Conservation (phyloP, 2,797 vertebrate species). For the Pogonophryne albipinna region DNA sequence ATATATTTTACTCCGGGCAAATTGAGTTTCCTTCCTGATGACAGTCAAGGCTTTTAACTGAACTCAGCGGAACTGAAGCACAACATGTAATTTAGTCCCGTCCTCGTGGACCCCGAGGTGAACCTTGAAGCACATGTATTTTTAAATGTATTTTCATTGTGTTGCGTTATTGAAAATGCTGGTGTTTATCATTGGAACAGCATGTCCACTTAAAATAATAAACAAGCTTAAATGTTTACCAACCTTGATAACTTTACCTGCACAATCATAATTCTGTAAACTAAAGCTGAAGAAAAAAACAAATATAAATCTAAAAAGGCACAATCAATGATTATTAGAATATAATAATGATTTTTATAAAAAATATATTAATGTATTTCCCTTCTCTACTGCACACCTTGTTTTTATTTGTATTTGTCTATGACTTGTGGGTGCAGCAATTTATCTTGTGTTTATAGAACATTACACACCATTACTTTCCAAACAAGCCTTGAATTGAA, state of each 20-base stretch:
- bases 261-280: not conserved
- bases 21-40: conserved; percentile 38
- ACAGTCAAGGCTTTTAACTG: conserved; percentile 33
- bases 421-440: not conserved
- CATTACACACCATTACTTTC: conserved; percentile 1
- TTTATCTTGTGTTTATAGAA: no score
- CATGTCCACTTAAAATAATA: not conserved
- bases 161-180: not conserved
- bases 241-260: not conserved
- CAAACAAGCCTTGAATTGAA: not conserved
- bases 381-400: not conserved
- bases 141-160: conserved; percentile 10
- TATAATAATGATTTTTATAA: not conserved
- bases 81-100: conserved; percentile 40
- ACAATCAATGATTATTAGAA: not conserved
- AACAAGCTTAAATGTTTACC: conserved; percentile 4
- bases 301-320: no score
- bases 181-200: not conserved
- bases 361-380: not conserved
- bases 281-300: not conserved
- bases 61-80: conserved; percentile 24
- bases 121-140: conserved; percentile 17
- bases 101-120: not conserved
- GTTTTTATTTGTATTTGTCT: conserved; percentile 10
- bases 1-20: conserved; percentile 26